These are phyloP conservation scores for Saguinus midas DNA, from an alignment of 2,113 vertebrate species.

Conservation along the genomic window DNA sequence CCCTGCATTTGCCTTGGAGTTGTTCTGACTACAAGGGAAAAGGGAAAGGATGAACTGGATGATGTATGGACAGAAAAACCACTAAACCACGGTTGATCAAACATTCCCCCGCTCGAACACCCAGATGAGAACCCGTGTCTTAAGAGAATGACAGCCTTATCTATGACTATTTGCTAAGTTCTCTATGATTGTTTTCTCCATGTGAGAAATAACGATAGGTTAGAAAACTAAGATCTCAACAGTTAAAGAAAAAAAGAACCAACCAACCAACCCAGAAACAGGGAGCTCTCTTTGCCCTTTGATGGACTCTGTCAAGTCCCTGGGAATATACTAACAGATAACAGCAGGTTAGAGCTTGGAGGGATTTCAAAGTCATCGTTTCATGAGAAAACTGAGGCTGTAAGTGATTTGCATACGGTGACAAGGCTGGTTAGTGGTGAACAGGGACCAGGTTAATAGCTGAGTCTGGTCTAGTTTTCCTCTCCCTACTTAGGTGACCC, in stretches of 20 bases:
- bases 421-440: background rate
- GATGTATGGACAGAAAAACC: background rate
- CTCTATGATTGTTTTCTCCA: background rate
- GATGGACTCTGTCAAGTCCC: too few species aligned
- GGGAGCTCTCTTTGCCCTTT: background rate
- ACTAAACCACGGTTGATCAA: too few species aligned
- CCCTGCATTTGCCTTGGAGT: background rate
- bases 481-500: too few species aligned
- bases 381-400: background rate
- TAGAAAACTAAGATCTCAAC: background rate
- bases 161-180: background rate
- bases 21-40: background rate
- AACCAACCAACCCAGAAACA: background rate
- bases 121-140: background rate
- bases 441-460: background rate
- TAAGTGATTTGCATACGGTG: background rate
- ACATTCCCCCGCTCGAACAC: background rate
- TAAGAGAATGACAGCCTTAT: background rate
- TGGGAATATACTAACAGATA: background rate
- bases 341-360: too few species aligned
- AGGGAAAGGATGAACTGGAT: background rate
- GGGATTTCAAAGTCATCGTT: background rate
- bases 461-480: background rate
- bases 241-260: background rate
- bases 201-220: background rate